Evolutionary conservation across 2,113 vertebrate genomes (phyloP).

Genomic region (Myrmecophaga tridactyla): DNA sequence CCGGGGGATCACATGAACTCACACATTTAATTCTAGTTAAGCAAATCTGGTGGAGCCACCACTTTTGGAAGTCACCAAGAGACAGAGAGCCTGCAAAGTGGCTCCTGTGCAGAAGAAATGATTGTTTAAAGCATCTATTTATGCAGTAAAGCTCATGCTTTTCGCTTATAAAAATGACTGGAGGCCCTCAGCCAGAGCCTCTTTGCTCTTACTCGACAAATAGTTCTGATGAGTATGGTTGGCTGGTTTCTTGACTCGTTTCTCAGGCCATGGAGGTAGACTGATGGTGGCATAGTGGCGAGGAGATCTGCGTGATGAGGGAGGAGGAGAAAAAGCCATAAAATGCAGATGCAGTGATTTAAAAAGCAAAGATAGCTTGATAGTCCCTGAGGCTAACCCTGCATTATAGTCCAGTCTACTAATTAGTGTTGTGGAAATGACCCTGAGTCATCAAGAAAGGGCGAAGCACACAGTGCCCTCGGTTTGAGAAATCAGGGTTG

Average conservation of each 20-base stretch:
- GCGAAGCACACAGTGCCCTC: accelerated
- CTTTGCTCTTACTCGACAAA: background rate
- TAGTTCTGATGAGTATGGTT: background rate
- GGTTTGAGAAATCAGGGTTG: background rate
- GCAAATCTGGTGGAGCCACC: background rate
- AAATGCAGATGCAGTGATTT: background rate
- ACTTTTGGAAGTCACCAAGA: background rate
- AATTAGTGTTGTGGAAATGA: background rate
- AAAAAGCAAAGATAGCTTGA: background rate
- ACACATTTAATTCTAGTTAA: background rate
- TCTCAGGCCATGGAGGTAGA: background rate
- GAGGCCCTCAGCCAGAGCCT: background rate
- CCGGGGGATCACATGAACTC: background rate
- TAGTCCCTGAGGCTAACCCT: background rate
- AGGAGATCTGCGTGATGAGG: background rate
- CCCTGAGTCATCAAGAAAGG: background rate
- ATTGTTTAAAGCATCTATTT: background rate
- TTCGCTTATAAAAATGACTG: background rate
- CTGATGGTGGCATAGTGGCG: background rate
- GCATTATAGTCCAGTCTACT: background rate
- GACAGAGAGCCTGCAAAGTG: background rate
- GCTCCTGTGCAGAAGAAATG: background rate
- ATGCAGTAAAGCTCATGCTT: no score
- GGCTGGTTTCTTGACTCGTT: background rate
- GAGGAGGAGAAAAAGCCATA: background rate